These are phyloP conservation scores for Onthophagus sagittarius DNA, from an alignment of 2,888 invertebrate species.

Conservation along the genomic window DNA sequence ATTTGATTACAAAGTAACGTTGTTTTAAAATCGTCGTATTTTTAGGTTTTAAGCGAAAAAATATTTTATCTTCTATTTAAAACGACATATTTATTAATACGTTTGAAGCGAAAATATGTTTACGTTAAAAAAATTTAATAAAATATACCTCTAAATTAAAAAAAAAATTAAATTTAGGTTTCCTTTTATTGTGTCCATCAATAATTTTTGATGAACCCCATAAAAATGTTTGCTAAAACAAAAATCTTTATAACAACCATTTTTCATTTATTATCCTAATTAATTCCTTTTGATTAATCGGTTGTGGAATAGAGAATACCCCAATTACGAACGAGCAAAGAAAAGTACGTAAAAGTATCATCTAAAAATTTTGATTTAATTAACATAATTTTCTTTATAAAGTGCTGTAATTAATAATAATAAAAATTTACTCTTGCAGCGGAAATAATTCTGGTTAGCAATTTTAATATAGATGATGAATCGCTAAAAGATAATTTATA, in stretches of 20 bases:
- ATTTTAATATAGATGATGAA: too few species aligned
- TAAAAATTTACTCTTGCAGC: background rate
- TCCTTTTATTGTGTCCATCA: background rate
- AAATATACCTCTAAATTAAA: background rate
- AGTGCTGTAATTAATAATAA: background rate
- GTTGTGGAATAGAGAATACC: background rate
- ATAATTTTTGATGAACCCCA: background rate
- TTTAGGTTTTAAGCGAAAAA: background rate
- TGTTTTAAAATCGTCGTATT: background rate
- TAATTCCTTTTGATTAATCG: background rate
- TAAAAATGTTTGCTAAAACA: too few species aligned
- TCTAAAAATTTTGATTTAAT: background rate
- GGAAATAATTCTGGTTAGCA: background rate
- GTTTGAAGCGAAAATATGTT: too few species aligned
- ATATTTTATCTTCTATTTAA: background rate
- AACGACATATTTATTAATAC: background rate
- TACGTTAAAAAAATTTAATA: background rate
- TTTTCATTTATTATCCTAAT: background rate
- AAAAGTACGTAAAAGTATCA: background rate
- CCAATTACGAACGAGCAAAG: background rate
- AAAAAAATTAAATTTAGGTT: background rate
- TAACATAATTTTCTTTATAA: background rate
- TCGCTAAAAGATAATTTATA: too few species aligned
- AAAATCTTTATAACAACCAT: background rate
- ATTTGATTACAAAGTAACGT: background rate